These are phyloP conservation scores for Athalia cordata DNA, from an alignment of 2,888 invertebrate species.

Conservation along the genomic window DNA sequence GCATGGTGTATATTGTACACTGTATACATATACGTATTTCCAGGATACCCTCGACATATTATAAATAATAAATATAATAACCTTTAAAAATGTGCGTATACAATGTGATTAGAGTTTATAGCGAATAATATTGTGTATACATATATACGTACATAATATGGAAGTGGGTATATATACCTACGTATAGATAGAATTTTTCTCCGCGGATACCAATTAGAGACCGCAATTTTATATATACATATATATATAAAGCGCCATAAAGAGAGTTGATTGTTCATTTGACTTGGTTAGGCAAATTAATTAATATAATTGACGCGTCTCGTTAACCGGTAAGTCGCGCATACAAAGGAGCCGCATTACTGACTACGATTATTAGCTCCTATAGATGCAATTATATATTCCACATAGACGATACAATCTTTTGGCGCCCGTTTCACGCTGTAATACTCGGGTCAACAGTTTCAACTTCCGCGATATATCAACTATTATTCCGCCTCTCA, in stretches of 20 bases:
- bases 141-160: not conserved
- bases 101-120: not conserved
- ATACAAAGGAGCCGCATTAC: constrained; percentile 52
- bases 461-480: constrained; percentile 36
- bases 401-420: constrained; percentile 42
- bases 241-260: constrained; percentile 10
- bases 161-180: not conserved
- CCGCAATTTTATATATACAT: constrained; percentile 6
- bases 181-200: constrained; percentile 29
- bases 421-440: constrained; percentile 40
- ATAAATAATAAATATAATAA: no score
- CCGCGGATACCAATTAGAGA: constrained; percentile 54
- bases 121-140: not conserved
- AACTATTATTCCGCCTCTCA: not conserved
- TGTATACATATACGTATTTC: no score
- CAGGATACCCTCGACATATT: not conserved
- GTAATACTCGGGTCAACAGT: constrained; percentile 38
- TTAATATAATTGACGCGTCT: constrained; percentile 70
- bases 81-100: not conserved
- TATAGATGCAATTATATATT: constrained; percentile 50
- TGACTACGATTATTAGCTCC: constrained; percentile 47
- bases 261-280: constrained; percentile 60
- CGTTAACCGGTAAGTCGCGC: constrained; percentile 58
- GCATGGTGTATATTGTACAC: no score
- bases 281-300: constrained; percentile 68